Evolutionary conservation across 2,797 vertebrate genomes (phyloP).

Genomic region (Crenichthys baileyi): DNA sequence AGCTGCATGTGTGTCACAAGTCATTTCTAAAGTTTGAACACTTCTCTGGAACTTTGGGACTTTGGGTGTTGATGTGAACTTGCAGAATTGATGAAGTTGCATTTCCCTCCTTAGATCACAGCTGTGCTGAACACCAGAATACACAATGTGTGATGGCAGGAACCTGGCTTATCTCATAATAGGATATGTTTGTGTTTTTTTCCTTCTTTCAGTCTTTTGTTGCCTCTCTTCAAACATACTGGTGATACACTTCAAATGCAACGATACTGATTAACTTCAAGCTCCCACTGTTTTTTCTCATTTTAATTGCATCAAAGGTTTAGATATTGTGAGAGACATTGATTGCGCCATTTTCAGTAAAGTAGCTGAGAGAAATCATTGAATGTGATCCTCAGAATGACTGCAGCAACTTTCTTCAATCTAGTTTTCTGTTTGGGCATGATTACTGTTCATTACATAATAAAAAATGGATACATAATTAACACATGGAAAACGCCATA

Average conservation of each 20-base stretch:
- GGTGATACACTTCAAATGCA: not conserved
- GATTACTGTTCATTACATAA: not conserved
- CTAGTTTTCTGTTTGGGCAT: not conserved
- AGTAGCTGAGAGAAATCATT: not conserved
- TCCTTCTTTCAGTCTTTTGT: not conserved
- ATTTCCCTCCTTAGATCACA: not conserved
- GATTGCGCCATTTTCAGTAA: not conserved
- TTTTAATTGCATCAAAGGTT: not conserved
- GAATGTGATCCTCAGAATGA: not conserved
- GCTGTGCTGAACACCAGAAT: conserved; percentile 15
- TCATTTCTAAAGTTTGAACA: not conserved
- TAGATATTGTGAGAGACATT: not conserved
- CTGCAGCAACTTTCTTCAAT: not conserved
- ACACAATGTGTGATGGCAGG: conserved; percentile 5
- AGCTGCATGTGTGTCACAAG: not conserved
- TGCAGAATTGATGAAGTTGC: conserved; percentile 14
- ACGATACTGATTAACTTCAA: not conserved
- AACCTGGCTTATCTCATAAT: conserved; percentile 24
- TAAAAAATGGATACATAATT: not conserved
- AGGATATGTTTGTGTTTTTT: not conserved
- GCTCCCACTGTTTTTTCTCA: not conserved
- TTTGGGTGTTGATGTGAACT: conserved; percentile 16
- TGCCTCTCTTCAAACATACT: not conserved
- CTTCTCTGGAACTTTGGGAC: not conserved
- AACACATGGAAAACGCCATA: not conserved